These are phyloP conservation scores for Horisme vitalbata DNA, from an alignment of 2,888 invertebrate species.

Conservation along the genomic window DNA sequence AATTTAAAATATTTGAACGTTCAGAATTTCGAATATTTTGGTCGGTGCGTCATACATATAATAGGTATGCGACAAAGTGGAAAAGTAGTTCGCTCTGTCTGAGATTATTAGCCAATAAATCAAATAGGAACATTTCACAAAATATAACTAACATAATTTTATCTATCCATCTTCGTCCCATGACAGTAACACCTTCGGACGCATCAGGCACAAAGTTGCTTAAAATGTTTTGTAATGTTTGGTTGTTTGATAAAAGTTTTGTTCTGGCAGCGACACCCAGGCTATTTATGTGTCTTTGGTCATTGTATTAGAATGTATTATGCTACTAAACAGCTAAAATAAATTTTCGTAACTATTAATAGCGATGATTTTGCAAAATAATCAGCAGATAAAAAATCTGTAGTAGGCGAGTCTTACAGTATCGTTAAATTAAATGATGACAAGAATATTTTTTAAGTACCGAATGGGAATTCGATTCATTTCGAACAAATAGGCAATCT, in stretches of 20 bases:
- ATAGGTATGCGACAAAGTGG: conserved; percentile 56
- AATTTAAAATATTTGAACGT: too few relatives aligned
- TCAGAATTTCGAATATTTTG: conserved; percentile 48
- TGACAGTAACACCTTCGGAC: conserved; percentile 3
- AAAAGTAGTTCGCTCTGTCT: conserved; percentile 55
- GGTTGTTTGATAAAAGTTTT: conserved; percentile 8
- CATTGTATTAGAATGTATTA: conserved; percentile 8
- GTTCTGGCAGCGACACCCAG: conserved; percentile 13
- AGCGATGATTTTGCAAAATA: conserved; percentile 11
- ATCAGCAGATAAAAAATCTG: neutral
- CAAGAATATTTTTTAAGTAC: neutral
- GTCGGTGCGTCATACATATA: conserved; percentile 67
- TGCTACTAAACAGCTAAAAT: neutral
- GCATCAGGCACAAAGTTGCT: conserved; percentile 4
- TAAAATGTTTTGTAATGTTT: neutral
- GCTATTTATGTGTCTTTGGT: conserved; percentile 9
- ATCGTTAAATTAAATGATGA: neutral
- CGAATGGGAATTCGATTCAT: neutral
- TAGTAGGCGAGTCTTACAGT: neutral
- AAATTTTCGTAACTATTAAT: conserved; percentile 10
- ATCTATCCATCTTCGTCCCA: conserved; percentile 5
- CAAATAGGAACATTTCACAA: neutral
- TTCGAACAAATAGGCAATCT: neutral
- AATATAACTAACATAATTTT: neutral
- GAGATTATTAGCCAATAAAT: conserved; percentile 40